Conservation (phyloP, 2,797 vertebrate genomes). For the Cygnus olor region DNA sequence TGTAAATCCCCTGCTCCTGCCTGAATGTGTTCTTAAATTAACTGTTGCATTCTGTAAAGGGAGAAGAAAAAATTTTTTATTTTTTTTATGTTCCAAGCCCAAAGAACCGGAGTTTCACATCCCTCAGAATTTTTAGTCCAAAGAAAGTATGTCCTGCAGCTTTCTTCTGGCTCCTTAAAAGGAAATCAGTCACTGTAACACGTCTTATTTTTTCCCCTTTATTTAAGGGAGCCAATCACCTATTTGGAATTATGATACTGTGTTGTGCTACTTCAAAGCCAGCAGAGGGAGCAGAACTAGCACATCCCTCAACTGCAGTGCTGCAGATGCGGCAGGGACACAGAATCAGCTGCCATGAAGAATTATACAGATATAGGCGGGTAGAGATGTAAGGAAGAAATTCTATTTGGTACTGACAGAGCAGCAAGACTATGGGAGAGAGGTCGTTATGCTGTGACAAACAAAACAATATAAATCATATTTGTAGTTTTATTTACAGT, state of each 20-base stretch:
- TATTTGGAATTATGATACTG: rapidly evolving
- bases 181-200: not conserved
- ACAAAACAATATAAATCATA: not conserved
- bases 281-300: not conserved
- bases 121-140: not conserved
- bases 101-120: not conserved
- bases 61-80: not conserved
- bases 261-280: not conserved
- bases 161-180: not conserved
- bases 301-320: not conserved
- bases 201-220: rapidly evolving
- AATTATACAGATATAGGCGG: no score
- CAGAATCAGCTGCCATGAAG: rapidly evolving
- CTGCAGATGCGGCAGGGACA: not conserved
- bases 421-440: not conserved
- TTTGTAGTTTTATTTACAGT: not conserved
- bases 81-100: not conserved
- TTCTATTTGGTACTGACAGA: rapidly evolving
- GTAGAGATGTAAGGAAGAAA: not conserved
- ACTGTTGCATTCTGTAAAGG: not conserved
- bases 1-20: not conserved
- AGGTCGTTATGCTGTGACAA: rapidly evolving
- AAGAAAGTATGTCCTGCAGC: not conserved
- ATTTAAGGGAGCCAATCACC: not conserved
- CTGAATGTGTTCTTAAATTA: not conserved